Conservation (phyloP, 2,797 vertebrate species). For the Sandelia bainsii region DNA sequence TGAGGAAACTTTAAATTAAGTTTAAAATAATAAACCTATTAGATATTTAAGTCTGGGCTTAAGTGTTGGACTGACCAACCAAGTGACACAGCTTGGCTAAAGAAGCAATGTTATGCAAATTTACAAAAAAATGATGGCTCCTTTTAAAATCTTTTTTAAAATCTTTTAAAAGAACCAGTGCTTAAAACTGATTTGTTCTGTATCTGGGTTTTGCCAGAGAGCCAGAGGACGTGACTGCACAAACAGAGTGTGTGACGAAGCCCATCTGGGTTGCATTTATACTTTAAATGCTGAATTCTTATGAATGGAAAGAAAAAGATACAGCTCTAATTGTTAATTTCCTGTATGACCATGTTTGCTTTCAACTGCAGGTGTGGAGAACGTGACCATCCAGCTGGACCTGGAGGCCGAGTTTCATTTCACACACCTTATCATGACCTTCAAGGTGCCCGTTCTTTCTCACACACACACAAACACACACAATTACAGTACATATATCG, state of each 20-base stretch:
- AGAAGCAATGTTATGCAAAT: too few relatives aligned
- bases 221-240: constrained; percentile 2
- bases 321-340: constrained; percentile 33
- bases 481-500: constrained; percentile 11
- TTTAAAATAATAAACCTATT: too few relatives aligned
- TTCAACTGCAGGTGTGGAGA: constrained; percentile 89
- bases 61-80: too few relatives aligned
- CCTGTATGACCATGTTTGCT: constrained; percentile 35
- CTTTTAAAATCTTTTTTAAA: too few relatives aligned
- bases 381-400: constrained; percentile 95
- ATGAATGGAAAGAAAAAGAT: neutral
- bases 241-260: constrained; percentile 25
- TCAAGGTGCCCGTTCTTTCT: constrained; percentile 88
- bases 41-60: too few relatives aligned
- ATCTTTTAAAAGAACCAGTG: too few relatives aligned
- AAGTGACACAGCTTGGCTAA: too few relatives aligned
- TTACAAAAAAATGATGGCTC: too few relatives aligned
- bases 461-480: neutral
- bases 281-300: constrained; percentile 9
- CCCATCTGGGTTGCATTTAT: neutral
- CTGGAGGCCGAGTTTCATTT: constrained; percentile 99
- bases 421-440: constrained; percentile 99
- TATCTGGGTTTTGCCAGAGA: constrained; percentile 5
- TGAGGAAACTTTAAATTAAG: too few relatives aligned
- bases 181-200: neutral